Evolutionary conservation across 1,140 invertebrate genomes (phyloP).

Genomic region (Hyles vespertilio): DNA sequence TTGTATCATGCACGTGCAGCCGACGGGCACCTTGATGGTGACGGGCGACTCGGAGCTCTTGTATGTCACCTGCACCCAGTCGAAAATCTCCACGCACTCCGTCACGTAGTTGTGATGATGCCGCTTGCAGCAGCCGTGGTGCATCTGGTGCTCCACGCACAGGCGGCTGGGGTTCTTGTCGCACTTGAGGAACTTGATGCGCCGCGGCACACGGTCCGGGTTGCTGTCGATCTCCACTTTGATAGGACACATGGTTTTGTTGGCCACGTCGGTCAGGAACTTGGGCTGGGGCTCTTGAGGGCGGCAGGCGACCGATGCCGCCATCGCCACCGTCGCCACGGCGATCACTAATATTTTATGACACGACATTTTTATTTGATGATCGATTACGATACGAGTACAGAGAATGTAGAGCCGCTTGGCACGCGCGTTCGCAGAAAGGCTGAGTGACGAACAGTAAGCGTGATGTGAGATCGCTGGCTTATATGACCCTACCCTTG

Average conservation of each 20-base stretch:
- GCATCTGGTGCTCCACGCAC: slow-evolving; percentile 35
- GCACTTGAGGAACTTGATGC: slow-evolving; percentile 56
- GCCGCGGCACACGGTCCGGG: slow-evolving; percentile 42
- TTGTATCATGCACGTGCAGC: slow-evolving; percentile 53
- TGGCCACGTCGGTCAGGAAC: slow-evolving; percentile 35
- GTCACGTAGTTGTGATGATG: slow-evolving; percentile 29
- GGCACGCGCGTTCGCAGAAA: slow-evolving; percentile 31
- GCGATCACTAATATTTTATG: slow-evolving; percentile 6
- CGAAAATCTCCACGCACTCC: slow-evolving; percentile 53
- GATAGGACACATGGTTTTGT: slow-evolving; percentile 57
- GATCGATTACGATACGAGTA: neutral
- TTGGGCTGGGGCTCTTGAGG: slow-evolving; percentile 9
- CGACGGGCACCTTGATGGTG: slow-evolving; percentile 43
- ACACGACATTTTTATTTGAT: slow-evolving; percentile 16
- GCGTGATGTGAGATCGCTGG: slow-evolving; percentile 18
- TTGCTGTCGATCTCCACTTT: slow-evolving; percentile 38
- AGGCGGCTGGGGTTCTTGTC: slow-evolving; percentile 32
- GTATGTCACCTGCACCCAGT: slow-evolving; percentile 51
- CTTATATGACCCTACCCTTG: slow-evolving; percentile 15
- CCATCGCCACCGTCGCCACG: slow-evolving; percentile 13
- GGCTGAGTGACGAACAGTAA: slow-evolving; percentile 40
- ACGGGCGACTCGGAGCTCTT: slow-evolving; percentile 14
- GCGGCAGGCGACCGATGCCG: slow-evolving; percentile 14
- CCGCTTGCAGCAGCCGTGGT: slow-evolving; percentile 47
- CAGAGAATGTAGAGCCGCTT: slow-evolving; percentile 11